These are phyloP conservation scores for Branchipolynoe longqiensis DNA, from an alignment of 2,888 invertebrate genomes.

Conservation along the genomic window DNA sequence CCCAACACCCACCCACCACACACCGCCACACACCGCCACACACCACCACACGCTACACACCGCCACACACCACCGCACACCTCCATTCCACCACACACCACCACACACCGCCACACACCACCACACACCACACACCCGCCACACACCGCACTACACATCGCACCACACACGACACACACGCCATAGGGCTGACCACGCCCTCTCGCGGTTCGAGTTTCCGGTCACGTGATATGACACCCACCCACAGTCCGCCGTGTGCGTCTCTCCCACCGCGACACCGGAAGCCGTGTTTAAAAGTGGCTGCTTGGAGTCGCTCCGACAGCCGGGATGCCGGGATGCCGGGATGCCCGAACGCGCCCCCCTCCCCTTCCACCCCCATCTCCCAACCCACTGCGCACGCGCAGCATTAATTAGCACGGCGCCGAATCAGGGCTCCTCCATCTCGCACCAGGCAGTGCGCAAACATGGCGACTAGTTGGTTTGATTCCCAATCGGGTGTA, in stretches of 20 bases:
- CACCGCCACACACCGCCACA: no score
- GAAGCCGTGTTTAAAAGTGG: conserved; percentile 14
- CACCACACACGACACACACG: no score
- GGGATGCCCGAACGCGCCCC: neutral
- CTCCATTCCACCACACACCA: neutral
- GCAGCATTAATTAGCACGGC: conserved; percentile 12
- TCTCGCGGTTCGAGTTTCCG: conserved; percentile 15
- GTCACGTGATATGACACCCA: conserved; percentile 8
- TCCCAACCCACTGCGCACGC: neutral
- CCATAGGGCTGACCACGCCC: no score
- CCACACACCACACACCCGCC: neutral
- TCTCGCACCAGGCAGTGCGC: neutral
- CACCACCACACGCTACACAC: neutral
- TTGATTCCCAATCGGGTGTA: conserved; percentile 24
- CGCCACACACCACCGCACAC: neutral
- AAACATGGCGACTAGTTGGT: neutral
- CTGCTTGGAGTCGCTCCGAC: conserved; percentile 7
- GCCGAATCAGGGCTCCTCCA: conserved; percentile 23
- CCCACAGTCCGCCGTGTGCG: neutral
- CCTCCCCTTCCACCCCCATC: neutral
- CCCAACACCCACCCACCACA: no score
- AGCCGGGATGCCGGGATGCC: no score
- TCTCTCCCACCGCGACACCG: neutral
- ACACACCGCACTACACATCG: neutral
- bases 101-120: neutral